Evolutionary conservation across 2,797 vertebrate genomes (phyloP).

Genomic region (Sebastolobus alascanus): DNA sequence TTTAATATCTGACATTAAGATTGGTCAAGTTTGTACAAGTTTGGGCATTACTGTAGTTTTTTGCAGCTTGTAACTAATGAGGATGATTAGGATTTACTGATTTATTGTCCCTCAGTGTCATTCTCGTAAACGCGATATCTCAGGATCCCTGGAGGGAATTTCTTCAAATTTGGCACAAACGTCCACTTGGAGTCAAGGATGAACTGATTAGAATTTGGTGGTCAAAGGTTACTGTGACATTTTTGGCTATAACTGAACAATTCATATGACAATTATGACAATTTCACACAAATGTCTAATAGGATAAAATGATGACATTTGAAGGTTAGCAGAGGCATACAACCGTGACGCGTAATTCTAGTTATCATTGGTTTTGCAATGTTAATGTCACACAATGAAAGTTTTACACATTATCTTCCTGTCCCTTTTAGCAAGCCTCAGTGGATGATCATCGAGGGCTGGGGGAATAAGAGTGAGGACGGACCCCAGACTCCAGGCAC

Average conservation of each 20-base stretch:
- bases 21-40: background rate
- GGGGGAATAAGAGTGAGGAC: slow-evolving; percentile 79
- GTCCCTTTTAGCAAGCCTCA: slow-evolving; percentile 77
- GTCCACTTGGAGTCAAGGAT: background rate
- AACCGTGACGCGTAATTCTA: background rate
- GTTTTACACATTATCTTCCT: background rate
- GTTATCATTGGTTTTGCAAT: background rate
- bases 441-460: slow-evolving; percentile 85
- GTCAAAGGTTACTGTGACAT: too few relatives aligned
- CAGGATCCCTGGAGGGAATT: background rate
- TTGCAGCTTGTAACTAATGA: background rate
- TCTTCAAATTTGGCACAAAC: background rate
- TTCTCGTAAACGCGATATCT: background rate
- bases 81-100: background rate
- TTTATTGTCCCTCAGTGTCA: background rate
- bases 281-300: background rate
- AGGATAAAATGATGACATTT: background rate
- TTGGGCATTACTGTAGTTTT: background rate
- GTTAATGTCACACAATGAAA: background rate
- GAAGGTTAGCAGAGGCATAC: background rate
- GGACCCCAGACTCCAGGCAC: slow-evolving; percentile 77
- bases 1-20: background rate
- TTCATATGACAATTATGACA: background rate
- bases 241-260: background rate
- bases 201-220: too few relatives aligned